Evolutionary conservation across 2,888 invertebrate species (phyloP), one percentile per base, ranked within the genome.

Genomic region (Oligia latruncula): DNA sequence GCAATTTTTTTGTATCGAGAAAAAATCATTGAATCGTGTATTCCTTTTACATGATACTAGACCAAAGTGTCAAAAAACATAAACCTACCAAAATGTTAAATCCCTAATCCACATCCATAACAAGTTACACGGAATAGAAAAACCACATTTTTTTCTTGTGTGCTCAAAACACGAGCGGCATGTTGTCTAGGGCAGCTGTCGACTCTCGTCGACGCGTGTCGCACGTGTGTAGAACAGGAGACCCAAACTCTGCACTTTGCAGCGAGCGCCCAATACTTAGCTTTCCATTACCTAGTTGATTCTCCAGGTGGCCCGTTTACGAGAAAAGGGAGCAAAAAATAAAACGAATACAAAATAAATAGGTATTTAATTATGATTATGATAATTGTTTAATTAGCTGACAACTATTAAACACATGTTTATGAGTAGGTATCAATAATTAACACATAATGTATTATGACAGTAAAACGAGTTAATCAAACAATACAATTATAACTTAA

Each of bases 241-340:
- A 13, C 6, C 20, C 49, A 29, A 68, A 49, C 6, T 11, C 11
- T 29, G n/a, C 20, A 70, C 20, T 71, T 35, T 23, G 35, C 8
- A 23, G 52, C 15, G 1, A 35, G 55, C 15, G 55, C 15, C 15
- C 55, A 40, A 55, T 55, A 29, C 29, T 29, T 29, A 55, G 15
- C 23, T 23, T 35, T 35, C 35, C 35, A 40, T 29, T 29, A 29
- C 29, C 15, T 20, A 13, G 2, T 23, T 23, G 13, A 4, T 40
- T n/a, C 2, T 17, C 35, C 23, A 40, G 58, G 17, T 40, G 9
- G n/a, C 4, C 4, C n/a, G 20, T 20, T n/a, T 29, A 29, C 40
- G 29, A 64, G 43, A 76, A 35, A 35, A 29, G 62, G 78, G 23
- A 55, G 35, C 46, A 79, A 49, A 60, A 49, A 80, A 79, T 67